These are phyloP conservation scores for Argyresthia goedartella DNA, from an alignment of 2,888 invertebrate genomes.

Conservation along the genomic window DNA sequence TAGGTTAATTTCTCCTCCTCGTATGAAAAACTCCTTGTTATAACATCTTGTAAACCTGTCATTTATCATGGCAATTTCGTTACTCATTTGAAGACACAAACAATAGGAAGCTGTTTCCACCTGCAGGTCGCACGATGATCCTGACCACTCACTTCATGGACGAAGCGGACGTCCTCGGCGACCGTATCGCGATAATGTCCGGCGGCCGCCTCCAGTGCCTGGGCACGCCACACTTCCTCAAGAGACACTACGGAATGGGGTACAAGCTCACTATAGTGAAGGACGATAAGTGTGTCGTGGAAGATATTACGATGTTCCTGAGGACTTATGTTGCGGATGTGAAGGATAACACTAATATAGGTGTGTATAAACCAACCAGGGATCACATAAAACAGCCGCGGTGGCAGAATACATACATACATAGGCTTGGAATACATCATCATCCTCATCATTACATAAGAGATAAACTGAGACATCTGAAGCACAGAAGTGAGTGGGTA, in stretches of 20 bases:
- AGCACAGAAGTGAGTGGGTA: too few relatives aligned
- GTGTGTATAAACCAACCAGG: conserved; percentile 21
- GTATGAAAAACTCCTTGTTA: too few relatives aligned
- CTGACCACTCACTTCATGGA: conserved; percentile 93
- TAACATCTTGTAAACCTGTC: too few relatives aligned
- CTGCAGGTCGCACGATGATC: conserved; percentile 82
- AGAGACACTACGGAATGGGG: conserved; percentile 89
- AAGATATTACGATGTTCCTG: conserved; percentile 69
- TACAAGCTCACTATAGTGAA: conserved; percentile 80
- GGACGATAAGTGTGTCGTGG: conserved; percentile 35
- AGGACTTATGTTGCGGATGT: conserved; percentile 75
- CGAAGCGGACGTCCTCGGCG: conserved; percentile 89
- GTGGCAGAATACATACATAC: too few relatives aligned
- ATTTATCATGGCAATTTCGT: too few relatives aligned
- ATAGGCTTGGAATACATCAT: too few relatives aligned
- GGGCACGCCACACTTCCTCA: conserved; percentile 86
- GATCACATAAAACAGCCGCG: too few relatives aligned
- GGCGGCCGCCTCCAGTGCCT: conserved; percentile 84
- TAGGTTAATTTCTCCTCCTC: too few relatives aligned
- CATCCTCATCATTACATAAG: too few relatives aligned
- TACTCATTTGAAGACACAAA: too few relatives aligned
- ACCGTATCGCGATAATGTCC: conserved; percentile 90
- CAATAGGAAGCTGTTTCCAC: conserved; percentile 1
- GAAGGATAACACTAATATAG: conserved; percentile 79
- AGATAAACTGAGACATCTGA: too few relatives aligned